Evolutionary conservation across 1,140 invertebrate genomes (phyloP).

Genomic region (Drosophila malerkotliana): DNA sequence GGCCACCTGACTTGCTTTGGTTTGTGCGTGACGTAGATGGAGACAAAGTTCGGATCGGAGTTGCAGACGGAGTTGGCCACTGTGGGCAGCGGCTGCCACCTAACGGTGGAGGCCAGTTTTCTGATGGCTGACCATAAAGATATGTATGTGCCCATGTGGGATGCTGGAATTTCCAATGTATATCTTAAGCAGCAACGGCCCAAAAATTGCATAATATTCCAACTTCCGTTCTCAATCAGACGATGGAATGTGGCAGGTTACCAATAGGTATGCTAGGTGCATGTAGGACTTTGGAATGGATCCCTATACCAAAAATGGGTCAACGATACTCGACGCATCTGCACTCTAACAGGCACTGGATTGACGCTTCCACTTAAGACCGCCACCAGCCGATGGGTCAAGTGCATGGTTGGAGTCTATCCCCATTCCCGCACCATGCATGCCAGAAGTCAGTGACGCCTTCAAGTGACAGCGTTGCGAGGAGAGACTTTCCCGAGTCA

Average conservation of each 20-base stretch:
- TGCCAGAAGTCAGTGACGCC: conserved; percentile 6
- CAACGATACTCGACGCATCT: conserved; percentile 4
- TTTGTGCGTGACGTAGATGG: conserved; percentile 62
- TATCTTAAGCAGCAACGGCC: conserved; percentile 19
- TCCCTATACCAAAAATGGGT: conserved; percentile 8
- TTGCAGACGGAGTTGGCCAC: conserved; percentile 25
- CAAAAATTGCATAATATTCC: conserved; percentile 59
- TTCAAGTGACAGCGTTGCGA: conserved; percentile 24
- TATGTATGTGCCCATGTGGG: conserved; percentile 43
- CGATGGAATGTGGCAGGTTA: conserved; percentile 12
- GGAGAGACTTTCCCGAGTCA: conserved; percentile 15
- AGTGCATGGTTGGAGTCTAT: conserved; percentile 10
- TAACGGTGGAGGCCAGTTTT: conserved; percentile 62
- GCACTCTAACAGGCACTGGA: background rate
- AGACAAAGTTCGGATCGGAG: conserved; percentile 2
- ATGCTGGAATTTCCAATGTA: conserved; percentile 23
- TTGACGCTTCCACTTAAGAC: conserved; percentile 10
- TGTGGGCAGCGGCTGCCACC: conserved; percentile 50
- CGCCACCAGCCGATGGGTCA: conserved; percentile 14
- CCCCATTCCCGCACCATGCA: background rate
- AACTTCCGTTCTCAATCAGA: conserved; percentile 77
- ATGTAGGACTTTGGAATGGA: too few relatives aligned
- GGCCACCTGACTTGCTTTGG: conserved; percentile 49
- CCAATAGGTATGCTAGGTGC: too few relatives aligned
- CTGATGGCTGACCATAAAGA: background rate